Base-by-base conservation (phyloP, 30 jellyfish, hydroid and myxozoan genomes). In the Chironex yamaguchii region DNA sequence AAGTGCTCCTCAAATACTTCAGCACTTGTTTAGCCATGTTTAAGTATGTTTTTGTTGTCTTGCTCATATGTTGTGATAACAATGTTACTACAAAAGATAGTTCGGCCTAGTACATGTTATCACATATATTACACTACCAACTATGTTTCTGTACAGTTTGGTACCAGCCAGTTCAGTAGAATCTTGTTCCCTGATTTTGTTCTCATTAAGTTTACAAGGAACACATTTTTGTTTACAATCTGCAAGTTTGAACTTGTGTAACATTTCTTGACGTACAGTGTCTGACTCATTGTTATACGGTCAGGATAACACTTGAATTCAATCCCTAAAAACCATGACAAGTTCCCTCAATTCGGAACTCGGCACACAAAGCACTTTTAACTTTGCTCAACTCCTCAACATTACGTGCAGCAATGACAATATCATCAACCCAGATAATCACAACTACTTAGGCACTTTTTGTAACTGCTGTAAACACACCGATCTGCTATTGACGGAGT, bases 181-280 rank as follows among this genome's bases (percentile, higher is more conserved):
- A n/a, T n/a, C n/a, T n/a, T n/a, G n/a, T n/a, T n/a, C n/a, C n/a
- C n/a, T n/a, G n/a, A n/a, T n/a, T n/a, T n/a, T n/a, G n/a, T n/a
- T n/a, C n/a, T n/a, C n/a, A n/a, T n/a, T n/a, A n/a, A n/a, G n/a
- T 42, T 71, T 90, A 85, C 92, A 48, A 6, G 93, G 93, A 17
- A 80, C 67, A 6, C 76, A 26, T 9, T 85, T 24, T 58, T 91
- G 93, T 62, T 54, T 85, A 72, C 92, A 73, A 3, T 85, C 86
- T 25, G 73, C 23, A 75, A 85, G 31, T n/a, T 68, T 76, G 34
- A 85, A 85, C 30, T 32, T 35, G 32, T 31, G 27, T 27, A 67
- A 26, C 49, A 29, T 34, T 34, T 67, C 25, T 67, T 34, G 20
- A 67, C 22, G 35, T 71, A 71, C 4, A 13, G 23, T 52, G 36